A percentile compares a stretch with the other conserved stretches of the same genome.
Evolutionary conservation across 2,888 invertebrate species (phyloP).

Genomic region (Agelastica alni): DNA sequence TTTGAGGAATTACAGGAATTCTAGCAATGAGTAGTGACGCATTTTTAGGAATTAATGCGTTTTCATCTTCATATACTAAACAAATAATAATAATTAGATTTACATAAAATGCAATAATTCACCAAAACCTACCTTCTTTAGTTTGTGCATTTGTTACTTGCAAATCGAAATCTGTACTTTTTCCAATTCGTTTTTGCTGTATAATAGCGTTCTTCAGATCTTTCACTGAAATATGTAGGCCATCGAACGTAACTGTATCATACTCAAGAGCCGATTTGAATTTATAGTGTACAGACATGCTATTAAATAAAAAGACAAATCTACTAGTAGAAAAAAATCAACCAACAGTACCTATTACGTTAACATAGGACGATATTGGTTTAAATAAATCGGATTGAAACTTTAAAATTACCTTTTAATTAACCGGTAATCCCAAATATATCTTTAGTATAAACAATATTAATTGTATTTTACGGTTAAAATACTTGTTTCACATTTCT

Average conservation of each 20-base stretch:
- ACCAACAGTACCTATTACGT: constrained; percentile 13
- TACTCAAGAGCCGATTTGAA: constrained; percentile 96
- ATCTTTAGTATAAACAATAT: background rate
- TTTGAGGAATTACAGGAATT: constrained; percentile 82
- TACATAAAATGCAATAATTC: background rate
- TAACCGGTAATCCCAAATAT: constrained; percentile 4
- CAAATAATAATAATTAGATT: constrained; percentile 34
- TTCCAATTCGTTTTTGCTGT: constrained; percentile 92
- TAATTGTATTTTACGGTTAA: constrained; percentile 4
- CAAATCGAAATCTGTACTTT: constrained; percentile 92
- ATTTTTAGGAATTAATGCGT: constrained; percentile 93
- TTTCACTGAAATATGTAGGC: constrained; percentile 91
- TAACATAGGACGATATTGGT: constrained; percentile 8
- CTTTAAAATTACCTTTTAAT: constrained; percentile 11
- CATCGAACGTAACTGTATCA: constrained; percentile 96
- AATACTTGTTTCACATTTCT: constrained; percentile 5
- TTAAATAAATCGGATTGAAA: background rate
- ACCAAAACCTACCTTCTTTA: constrained; percentile 79
- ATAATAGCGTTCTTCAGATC: constrained; percentile 95
- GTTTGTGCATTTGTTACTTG: constrained; percentile 97
- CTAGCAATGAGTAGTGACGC: constrained; percentile 94
- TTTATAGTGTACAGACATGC: constrained; percentile 97
- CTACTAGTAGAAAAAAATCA: background rate
- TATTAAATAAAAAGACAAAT: constrained; percentile 15
- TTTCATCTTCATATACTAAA: constrained; percentile 89